Evolutionary conservation across 35 echinoderm and acorn worm genomes (phyloP), one percentile per base, ranked within the genome.

Genomic region (Patiria miniata): DNA sequence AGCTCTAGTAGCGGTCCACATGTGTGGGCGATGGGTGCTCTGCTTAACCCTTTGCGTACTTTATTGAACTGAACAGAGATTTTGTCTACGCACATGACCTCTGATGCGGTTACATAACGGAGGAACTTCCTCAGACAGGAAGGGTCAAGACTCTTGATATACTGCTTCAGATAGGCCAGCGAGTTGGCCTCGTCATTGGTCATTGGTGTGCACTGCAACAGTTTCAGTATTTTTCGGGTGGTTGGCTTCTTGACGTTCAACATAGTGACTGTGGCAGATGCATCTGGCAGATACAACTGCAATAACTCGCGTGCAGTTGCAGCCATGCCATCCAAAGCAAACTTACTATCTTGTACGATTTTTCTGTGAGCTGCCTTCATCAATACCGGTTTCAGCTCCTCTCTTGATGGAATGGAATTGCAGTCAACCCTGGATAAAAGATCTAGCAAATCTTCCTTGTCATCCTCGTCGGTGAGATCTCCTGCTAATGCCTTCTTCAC

Each of bases 401-500:
- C 80, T 54, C 34, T 54, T 82, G 44, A 18, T 7, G 80, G 80
- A 34, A 82, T 52, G 53, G 39, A 82, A 34, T 36, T 39, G 51
- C 39, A 82, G 33, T 44, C 80, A 37, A 53, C 80, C 26, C 80
- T 50, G 44, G 44, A 50, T 29, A 82, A 54, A 82, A 82, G 44
- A 34, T 82, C 42, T 42, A 29, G 42, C 33, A 82, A 82, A 34
- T 53, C 53, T 32, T 82, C 80, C 50, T 82, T 9, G 16, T 53
- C 80, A 1, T 52, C 80, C 36, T 82, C 80, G 44, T 50, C 26
- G 10, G 51, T 32, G 51, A 52, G 21, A 21, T 52, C 80, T 36
- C 80, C 80, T 22, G 44, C 42, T 36, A 82, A 21, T 52, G 80
- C 80, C 80, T 82, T 50, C 80, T 82, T 52, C 10, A 52, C 44